phyloP scores from a whole-genome alignment of 2,113 vertebrate genomes.

The Tragelaphus buxtoni region DNA sequence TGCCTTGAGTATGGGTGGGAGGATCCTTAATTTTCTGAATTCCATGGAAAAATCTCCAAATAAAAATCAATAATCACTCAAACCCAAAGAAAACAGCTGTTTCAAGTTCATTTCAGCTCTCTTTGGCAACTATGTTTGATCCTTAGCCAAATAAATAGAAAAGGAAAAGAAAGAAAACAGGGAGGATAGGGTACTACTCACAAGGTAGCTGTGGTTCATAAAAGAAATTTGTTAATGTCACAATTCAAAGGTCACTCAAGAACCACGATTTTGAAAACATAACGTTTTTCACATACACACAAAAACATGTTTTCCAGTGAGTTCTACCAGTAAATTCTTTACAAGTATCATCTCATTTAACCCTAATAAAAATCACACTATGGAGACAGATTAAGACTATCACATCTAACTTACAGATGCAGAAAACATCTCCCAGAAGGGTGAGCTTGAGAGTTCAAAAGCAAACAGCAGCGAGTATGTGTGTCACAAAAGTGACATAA shows the following conservation, averaged over 20 bases:
- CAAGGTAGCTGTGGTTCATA: not conserved
- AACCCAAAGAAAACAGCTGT: not conserved
- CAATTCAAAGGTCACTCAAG: constrained; percentile 1
- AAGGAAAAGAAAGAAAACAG: not conserved
- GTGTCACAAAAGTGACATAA: not conserved
- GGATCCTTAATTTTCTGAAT: not conserved
- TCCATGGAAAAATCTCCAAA: not conserved
- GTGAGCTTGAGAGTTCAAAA: not conserved
- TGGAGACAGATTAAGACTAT: not conserved
- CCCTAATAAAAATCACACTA: not conserved
- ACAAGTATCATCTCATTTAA: not conserved
- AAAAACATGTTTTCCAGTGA: not conserved
- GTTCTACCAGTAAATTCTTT: not conserved
- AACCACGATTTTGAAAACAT: constrained; percentile 4
- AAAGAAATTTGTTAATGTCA: not conserved
- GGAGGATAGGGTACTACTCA: not conserved
- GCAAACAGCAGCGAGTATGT: not conserved
- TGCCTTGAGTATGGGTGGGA: not conserved
- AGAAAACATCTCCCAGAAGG: not conserved
- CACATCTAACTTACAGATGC: not conserved
- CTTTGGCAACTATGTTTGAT: not conserved
- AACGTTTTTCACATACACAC: not conserved
- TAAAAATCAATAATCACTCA: not conserved
- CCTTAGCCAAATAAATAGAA: not conserved
- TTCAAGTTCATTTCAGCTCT: not conserved